phyloP scores from a whole-genome alignment of 1,140 invertebrate species.

The Psix sp. region DNA sequence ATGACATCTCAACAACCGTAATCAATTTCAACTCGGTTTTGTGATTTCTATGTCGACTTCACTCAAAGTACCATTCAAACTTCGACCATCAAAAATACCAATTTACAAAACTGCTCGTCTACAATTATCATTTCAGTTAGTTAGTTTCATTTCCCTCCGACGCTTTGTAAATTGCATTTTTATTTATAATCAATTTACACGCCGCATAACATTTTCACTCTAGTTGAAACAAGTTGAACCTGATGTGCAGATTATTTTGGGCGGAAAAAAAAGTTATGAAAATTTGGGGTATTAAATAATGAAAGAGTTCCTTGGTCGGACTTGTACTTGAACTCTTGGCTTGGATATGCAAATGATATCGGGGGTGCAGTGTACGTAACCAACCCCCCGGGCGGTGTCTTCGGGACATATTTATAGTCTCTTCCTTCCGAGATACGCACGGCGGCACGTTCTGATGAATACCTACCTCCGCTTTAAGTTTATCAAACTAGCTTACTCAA shows the following conservation, averaged over 20 bases:
- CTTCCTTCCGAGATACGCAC: slow-evolving; percentile 66
- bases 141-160: too few species aligned
- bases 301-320: slow-evolving; percentile 44
- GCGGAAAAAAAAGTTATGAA: slow-evolving; percentile 39
- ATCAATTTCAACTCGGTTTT: too few species aligned
- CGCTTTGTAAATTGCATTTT: slow-evolving; percentile 2
- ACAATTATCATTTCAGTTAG: too few species aligned
- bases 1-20: too few species aligned
- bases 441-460: slow-evolving; percentile 64
- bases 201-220: too few species aligned
- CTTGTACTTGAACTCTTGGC: slow-evolving; percentile 64
- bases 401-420: slow-evolving; percentile 72
- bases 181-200: slow-evolving; percentile 26
- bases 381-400: slow-evolving; percentile 64
- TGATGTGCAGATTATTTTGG: slow-evolving; percentile 9
- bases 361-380: slow-evolving; percentile 63
- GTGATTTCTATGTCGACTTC: too few species aligned
- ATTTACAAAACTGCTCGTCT: too few species aligned
- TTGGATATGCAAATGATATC: slow-evolving; percentile 71
- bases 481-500: slow-evolving; percentile 69
- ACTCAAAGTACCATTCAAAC: too few species aligned
- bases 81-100: too few species aligned
- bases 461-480: slow-evolving; percentile 66
- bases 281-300: slow-evolving; percentile 54
- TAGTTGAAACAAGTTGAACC: too few species aligned